These are phyloP conservation scores for Cygnus buccinator DNA, from an alignment of 2,113 vertebrate genomes.

Conservation along the genomic window DNA sequence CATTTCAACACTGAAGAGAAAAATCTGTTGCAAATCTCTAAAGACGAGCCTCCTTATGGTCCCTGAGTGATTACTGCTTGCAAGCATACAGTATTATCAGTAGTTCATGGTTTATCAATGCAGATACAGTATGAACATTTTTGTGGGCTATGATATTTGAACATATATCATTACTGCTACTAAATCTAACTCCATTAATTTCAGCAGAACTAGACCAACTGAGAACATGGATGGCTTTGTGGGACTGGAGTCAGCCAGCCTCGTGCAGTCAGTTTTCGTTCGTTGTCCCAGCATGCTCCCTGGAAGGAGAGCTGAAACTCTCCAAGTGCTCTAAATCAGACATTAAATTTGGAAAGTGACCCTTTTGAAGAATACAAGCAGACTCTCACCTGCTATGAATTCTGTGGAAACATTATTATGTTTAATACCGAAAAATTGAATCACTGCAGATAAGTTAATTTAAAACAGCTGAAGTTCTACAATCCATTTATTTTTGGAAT, in stretches of 20 bases:
- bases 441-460: constrained; percentile 5
- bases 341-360: constrained; percentile 16
- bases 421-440: background rate
- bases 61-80: background rate
- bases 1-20: constrained; percentile 55
- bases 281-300: background rate
- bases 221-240: constrained; percentile 12
- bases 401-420: constrained; percentile 5
- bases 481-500: background rate
- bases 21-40: constrained; percentile 40
- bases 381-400: constrained; percentile 33
- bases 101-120: background rate
- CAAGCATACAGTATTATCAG: background rate
- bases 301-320: constrained; percentile 21
- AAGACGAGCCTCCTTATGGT: constrained; percentile 27
- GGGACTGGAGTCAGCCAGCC: background rate
- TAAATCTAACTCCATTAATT: constrained; percentile 1
- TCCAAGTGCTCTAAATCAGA: constrained; percentile 41
- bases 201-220: background rate
- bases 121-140: background rate
- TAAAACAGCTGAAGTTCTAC: constrained; percentile 30
- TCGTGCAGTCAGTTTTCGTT: background rate
- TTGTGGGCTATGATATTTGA: background rate
- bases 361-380: constrained; percentile 36
- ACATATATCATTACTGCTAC: background rate